A percentile compares a stretch with the other conserved stretches of the same genome.
phyloP scores from a whole-genome alignment of 2,113 vertebrate genomes.

The Riparia riparia region DNA sequence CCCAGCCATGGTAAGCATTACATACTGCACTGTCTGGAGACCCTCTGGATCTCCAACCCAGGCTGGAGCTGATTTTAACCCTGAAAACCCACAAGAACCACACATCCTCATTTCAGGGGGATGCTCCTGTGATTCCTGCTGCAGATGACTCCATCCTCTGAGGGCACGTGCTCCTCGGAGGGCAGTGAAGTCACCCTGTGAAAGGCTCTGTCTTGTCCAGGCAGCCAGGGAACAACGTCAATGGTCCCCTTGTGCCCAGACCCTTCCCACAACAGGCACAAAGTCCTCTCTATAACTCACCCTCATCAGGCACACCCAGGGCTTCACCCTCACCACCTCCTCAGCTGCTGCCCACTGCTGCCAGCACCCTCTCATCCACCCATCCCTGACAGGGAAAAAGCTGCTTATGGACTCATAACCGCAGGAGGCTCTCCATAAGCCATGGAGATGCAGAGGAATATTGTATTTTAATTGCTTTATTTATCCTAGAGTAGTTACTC shows the following conservation, averaged over 20 bases:
- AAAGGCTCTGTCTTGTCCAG: background rate
- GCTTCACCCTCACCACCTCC: background rate
- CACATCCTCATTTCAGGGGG: background rate
- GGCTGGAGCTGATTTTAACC: background rate
- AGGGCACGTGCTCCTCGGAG: background rate
- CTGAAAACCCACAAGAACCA: background rate
- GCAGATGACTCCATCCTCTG: background rate
- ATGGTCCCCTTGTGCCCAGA: background rate
- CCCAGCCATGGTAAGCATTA: rapidly evolving
- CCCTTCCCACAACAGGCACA: background rate
- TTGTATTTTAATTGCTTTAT: background rate
- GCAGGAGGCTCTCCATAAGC: background rate
- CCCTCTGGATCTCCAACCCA: background rate
- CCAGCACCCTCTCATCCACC: background rate
- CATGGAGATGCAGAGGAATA: background rate
- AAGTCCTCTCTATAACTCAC: background rate
- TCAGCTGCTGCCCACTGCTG: background rate
- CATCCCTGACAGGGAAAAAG: background rate
- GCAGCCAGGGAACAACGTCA: background rate
- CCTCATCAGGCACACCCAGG: background rate
- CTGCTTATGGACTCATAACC: background rate
- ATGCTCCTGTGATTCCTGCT: background rate
- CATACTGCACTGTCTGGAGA: background rate
- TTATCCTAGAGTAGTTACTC: background rate
- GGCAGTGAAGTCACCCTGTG: background rate